Percentiles rank a stretch among this genome's conserved stretches.
phyloP scores from a whole-genome alignment of 2,797 vertebrate genomes.

The Oreortyx pictus region DNA sequence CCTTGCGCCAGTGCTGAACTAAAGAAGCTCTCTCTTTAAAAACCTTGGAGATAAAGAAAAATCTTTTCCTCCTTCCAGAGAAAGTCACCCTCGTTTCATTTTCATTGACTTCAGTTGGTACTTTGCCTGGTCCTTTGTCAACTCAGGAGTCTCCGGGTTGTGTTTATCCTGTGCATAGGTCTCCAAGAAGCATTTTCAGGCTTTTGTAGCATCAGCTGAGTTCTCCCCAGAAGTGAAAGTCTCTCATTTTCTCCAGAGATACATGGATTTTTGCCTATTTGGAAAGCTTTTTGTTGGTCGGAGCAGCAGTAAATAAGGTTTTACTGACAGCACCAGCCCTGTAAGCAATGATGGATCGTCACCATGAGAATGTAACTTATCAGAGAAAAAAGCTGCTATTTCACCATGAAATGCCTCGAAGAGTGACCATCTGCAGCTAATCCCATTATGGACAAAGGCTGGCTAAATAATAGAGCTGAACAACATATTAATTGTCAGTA shows the following conservation, averaged over 20 bases:
- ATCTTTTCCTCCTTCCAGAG: background rate
- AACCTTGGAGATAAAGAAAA: background rate
- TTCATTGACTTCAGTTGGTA: background rate
- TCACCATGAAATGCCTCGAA: background rate
- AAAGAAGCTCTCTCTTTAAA: background rate
- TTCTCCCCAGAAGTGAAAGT: background rate
- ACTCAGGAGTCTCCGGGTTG: background rate
- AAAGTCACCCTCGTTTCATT: background rate
- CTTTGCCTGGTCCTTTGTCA: background rate
- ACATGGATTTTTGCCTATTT: background rate
- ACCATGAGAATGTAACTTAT: background rate
- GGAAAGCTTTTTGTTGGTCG: slow-evolving; percentile 46
- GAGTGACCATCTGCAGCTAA: background rate
- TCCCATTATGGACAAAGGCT: background rate
- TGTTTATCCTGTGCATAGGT: background rate
- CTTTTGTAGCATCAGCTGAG: background rate
- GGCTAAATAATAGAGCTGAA: background rate
- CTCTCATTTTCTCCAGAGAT: background rate
- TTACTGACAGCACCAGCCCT: background rate
- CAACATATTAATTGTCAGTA: background rate
- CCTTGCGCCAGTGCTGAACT: background rate
- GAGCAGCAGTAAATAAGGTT: slow-evolving; percentile 52
- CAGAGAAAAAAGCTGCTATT: slow-evolving; percentile 15
- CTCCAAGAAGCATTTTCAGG: background rate
- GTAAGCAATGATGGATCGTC: slow-evolving; percentile 19